Evolutionary conservation across 1,140 invertebrate genomes (phyloP), one percentile per base, ranked within the genome.

Genomic region (Drosophila sulfurigaster): DNA sequence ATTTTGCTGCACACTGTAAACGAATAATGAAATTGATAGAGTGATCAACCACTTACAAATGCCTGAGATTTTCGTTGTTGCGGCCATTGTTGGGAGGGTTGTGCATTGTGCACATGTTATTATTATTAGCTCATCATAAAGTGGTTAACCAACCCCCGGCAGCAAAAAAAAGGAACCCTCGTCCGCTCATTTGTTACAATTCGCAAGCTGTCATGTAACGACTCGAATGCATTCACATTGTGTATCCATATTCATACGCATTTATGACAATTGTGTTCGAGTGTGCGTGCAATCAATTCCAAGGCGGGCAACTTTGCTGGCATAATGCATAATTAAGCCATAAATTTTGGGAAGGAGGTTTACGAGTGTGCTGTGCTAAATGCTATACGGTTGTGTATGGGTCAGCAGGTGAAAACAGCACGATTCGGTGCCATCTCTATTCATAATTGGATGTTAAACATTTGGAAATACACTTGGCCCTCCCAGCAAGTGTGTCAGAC

Each of bases 351-450:
- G 20, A 25, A 1, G 0, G 25, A 58, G 49, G 64, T 65, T 76
- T 65, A 79, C 56, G 62, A 62, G 46, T 38, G 7, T 38, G 32
- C 32, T 13, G 46, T 15, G 28, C 62, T 48, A 25, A 25, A 25
- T 25, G 20, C 20, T 25, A 25, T 25, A 25, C 3, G 20, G 4
- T 25, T 25, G 20, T 25, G 41, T 82, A 25, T 85, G 74, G 82
- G 81, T 85, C 82, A 85, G 69, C 81, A 81, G 81, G 81, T 86
- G 81, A 85, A 82, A 83, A 71, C 49, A 32, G 48, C 46, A 73
- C 64, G 70, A 54, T 16, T 46, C 64, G 66, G 43, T 45, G 43
- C 59, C 43, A 58, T 69, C 80, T 20, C 49, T 45, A 35, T 63
- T 49, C 72, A 73, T 77, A 80, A 81, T 80, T 73, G 46, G 67